Base-by-base conservation (phyloP, 2,888 invertebrate genomes). In the Eupithecia insigniata region DNA sequence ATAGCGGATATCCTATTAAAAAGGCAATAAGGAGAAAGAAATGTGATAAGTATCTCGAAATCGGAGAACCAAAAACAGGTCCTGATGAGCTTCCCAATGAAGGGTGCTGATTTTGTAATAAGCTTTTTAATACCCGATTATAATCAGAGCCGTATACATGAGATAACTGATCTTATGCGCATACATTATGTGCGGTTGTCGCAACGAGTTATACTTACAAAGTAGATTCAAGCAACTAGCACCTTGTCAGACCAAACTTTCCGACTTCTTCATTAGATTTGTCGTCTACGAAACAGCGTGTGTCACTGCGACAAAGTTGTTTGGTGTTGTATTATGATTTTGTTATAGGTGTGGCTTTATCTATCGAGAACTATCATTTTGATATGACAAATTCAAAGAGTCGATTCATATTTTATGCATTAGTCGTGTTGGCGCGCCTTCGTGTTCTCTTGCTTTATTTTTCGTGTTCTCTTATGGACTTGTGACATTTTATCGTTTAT, bases 341-440 rank as follows among this genome's bases (percentile, higher is more conserved):
- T 69, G 62, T 66, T 26, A 71, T 73, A 82, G 84, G 85, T 83
- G 86, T 86, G 85, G 81, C 84, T 84, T 64, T 85, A 85, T 87
- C 84, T 80, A 85, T 85, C 87, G 86, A 83, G 83, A 82, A 82
- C 82, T 87, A 88, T 89, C 87, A 80, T 85, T 86, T 85, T 83
- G 88, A 90, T 89, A 89, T 87, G 91, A 92, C 91, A 92, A 91
- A 91, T 92, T 90, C 89, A 89, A 90, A 89, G 87, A 83, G 85
- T 81, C 85, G 83, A 87, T 89, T 89, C 89, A 92, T 92, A 92
- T 92, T 91, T 92, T 90, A 92, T 92, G 89, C 90, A 92, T 91
- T 85, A 90, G 86, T 80, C 79, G 83, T 84, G 84, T 86, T 83
- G 82, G 82, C 85, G 83, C 83, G 83, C 82, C 79, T 81, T 84